These are phyloP conservation scores for Hemicrepidius hirtus DNA, from an alignment of 2,888 invertebrate species.

Conservation along the genomic window DNA sequence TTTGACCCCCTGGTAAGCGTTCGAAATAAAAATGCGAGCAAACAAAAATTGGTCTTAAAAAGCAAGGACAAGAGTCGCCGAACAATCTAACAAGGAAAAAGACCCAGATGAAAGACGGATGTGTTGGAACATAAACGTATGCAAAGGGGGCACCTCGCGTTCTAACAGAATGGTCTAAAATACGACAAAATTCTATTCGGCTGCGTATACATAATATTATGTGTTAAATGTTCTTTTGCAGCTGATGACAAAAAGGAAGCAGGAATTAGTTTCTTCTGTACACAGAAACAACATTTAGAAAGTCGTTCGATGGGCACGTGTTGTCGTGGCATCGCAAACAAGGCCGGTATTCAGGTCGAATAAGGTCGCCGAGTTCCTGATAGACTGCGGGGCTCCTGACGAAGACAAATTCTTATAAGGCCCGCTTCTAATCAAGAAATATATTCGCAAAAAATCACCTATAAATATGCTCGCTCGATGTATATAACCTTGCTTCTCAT, in stretches of 20 bases:
- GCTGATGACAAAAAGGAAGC: conserved; percentile 41
- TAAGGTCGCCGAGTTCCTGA: conserved; percentile 62
- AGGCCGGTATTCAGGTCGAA: conserved; percentile 69
- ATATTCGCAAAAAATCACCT: conserved; percentile 60
- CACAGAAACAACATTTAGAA: conserved; percentile 54
- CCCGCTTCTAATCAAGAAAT: conserved; percentile 54
- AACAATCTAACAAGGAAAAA: conserved; percentile 14
- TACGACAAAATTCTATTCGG: conserved; percentile 39
- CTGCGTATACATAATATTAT: not conserved
- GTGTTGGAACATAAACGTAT: conserved; percentile 31
- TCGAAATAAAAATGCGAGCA: conserved; percentile 2
- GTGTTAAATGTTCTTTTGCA: conserved; percentile 36
- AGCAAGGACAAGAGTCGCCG: not conserved
- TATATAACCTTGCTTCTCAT: conserved; percentile 24
- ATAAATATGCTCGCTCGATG: conserved; percentile 59
- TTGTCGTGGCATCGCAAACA: conserved; percentile 64
- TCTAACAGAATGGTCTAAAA: conserved; percentile 42
- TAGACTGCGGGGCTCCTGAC: conserved; percentile 69
- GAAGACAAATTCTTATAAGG: conserved; percentile 60
- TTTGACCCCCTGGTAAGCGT: not conserved
- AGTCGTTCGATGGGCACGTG: conserved; percentile 61
- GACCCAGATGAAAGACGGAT: conserved; percentile 44
- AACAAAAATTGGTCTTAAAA: not conserved
- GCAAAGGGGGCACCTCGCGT: conserved; percentile 41
- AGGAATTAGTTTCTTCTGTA: conserved; percentile 36